A percentile compares a stretch with the other conserved stretches of the same genome.
phyloP scores from a whole-genome alignment of 1,140 invertebrate species.

The Sinella curviseta region DNA sequence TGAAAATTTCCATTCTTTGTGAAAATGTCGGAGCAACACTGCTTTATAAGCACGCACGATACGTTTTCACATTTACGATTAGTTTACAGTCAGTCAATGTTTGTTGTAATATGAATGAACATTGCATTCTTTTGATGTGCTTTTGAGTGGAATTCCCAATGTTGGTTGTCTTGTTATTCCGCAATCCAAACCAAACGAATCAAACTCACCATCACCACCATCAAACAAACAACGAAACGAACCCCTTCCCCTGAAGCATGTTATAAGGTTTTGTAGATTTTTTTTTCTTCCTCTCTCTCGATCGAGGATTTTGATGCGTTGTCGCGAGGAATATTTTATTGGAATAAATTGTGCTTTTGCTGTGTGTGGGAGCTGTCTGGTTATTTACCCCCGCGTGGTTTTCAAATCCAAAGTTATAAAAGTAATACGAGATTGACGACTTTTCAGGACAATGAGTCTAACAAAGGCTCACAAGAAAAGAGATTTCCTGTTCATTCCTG shows the following conservation, averaged over 20 bases:
- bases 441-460: too few species aligned
- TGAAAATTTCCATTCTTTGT: too few species aligned
- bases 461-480: too few species aligned
- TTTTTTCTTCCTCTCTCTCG: neutral
- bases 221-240: neutral
- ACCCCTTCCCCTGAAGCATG: conserved; percentile 6
- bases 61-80: neutral
- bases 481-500: too few species aligned
- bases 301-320: neutral
- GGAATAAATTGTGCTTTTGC: neutral
- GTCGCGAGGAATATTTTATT: neutral
- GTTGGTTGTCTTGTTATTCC: conserved; percentile 30
- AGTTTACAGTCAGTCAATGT: neutral
- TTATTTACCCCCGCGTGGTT: too few species aligned
- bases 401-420: too few species aligned
- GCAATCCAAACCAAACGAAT: conserved; percentile 12
- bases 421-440: too few species aligned
- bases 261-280: neutral
- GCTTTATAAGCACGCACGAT: too few species aligned
- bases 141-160: conserved; percentile 45
- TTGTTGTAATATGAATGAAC: neutral
- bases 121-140: conserved; percentile 39
- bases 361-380: too few species aligned
- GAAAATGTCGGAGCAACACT: too few species aligned
- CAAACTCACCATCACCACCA: neutral